Conservation (phyloP, 1,140 invertebrate species). For the Drosophila jambulina region DNA sequence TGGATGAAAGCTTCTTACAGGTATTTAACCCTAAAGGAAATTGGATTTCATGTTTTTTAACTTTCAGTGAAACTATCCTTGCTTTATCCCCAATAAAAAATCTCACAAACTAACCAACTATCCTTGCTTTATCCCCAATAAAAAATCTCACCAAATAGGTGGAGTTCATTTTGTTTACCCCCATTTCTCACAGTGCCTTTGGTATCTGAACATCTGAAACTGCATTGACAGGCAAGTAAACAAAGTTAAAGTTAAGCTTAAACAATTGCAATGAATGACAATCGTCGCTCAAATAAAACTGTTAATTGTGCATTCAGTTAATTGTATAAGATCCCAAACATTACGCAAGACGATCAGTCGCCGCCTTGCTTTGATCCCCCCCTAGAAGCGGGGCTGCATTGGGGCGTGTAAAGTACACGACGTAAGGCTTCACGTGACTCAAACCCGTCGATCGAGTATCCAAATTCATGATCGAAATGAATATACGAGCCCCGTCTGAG, state of each 20-base stretch:
- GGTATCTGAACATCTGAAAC: constrained; percentile 29
- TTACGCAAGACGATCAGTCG: constrained; percentile 39
- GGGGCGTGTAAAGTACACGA: constrained; percentile 71
- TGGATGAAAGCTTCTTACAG: not conserved
- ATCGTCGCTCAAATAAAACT: constrained; percentile 56
- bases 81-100: not conserved
- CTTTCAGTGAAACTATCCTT: not conserved
- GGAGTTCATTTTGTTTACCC: not conserved
- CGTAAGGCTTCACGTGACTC: constrained; percentile 77
- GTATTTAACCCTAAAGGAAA: not conserved
- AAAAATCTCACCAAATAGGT: too few species aligned
- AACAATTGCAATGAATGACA: constrained; percentile 62
- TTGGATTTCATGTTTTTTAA: not conserved
- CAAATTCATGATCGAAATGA: constrained; percentile 32
- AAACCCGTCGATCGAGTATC: constrained; percentile 40
- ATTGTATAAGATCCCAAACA: constrained; percentile 54
- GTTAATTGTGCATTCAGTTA: constrained; percentile 65
- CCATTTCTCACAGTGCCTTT: constrained; percentile 1
- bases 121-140: too few species aligned
- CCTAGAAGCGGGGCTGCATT: constrained; percentile 57
- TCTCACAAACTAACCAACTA: too few species aligned
- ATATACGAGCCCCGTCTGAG: constrained; percentile 50
- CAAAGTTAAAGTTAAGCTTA: constrained; percentile 33
- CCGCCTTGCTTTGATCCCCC: not conserved
- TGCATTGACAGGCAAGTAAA: constrained; percentile 31